Evolutionary conservation across 2,888 invertebrate species (phyloP), one percentile per base, ranked within the genome.

Genomic region (Salticus scenicus): DNA sequence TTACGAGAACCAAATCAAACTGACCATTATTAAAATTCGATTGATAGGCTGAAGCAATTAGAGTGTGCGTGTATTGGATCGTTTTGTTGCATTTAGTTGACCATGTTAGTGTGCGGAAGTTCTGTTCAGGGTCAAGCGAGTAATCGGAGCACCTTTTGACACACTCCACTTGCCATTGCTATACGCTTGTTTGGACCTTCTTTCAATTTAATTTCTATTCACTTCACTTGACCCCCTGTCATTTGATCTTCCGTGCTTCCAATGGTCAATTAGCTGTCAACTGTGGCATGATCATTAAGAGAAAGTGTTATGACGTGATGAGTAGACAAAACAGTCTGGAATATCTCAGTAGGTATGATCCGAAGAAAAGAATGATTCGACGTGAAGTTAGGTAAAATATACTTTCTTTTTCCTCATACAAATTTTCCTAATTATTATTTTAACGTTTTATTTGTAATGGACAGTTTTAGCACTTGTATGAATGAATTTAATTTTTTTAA

Each of bases 251-350:
- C 12, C 47, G n/a, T 17, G 37, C 37, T 37, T 7, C 37, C 37
- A 10, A 37, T 37, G 37, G 37, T 37, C 37, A 37, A 10, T 37
- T 37, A 17, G 17, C 4, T 57, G 57, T 1, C 57, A 4, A 24
- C 24, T 57, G 24, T 20, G 57, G 20, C 57, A 57, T 57, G 57
- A 24, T 57, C 57, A 5, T n/a, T 57, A 57, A 24, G 57, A 57
- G 57, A 57, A 57, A 57, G 57, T 24, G 24, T 4, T 57, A 57
- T 24, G 57, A 57, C 24, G 57, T 57, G 57, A 57, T 57, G 57
- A 57, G 57, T 57, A 24, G 57, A 24, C 57, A 57, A 17, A 20
- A 24, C 4, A 24, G 24, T 57, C 24, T 57, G 20, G 10, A 7
- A 4, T 20, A 57, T 24, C n/a, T 17, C 17, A 2, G 57, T 24